These are phyloP conservation scores for Palythoa heliodiscus DNA, from an alignment of 92 coral and sea anemone species.

Conservation along the genomic window DNA sequence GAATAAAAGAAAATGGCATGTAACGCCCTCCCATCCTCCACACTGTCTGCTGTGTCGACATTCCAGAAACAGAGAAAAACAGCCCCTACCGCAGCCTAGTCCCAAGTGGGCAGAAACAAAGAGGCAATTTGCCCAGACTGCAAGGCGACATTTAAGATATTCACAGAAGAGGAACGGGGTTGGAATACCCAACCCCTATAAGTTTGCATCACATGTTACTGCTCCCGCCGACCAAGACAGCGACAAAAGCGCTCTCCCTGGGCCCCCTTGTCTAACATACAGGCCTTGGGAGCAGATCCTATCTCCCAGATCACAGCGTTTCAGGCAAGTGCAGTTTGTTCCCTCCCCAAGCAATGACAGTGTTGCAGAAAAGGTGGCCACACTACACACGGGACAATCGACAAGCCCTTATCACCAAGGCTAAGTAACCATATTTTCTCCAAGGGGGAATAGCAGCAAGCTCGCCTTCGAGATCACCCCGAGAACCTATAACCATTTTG, in stretches of 20 bases:
- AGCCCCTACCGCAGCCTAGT: neutral
- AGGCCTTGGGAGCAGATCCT: neutral
- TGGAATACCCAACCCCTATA: conserved; percentile 72
- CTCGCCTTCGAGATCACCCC: conserved; percentile 41
- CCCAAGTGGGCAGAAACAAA: conserved; percentile 25
- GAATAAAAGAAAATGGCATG: conserved; percentile 60
- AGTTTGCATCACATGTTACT: conserved; percentile 62
- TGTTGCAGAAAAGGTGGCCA: neutral
- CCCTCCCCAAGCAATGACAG: neutral
- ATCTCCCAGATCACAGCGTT: neutral
- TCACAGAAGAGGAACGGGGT: conserved; percentile 63
- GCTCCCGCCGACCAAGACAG: conserved; percentile 46
- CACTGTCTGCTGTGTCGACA: conserved; percentile 60
- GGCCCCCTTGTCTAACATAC: conserved; percentile 18
- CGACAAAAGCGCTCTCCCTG: conserved; percentile 49
- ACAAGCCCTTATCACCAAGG: neutral
- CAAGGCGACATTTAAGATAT: conserved; percentile 33
- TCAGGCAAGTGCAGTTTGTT: neutral
- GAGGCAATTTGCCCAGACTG: conserved; percentile 73
- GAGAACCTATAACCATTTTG: neutral
- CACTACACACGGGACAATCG: neutral
- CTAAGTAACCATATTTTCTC: conserved; percentile 40
- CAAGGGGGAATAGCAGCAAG: conserved; percentile 47
- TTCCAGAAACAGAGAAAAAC: conserved; percentile 8
- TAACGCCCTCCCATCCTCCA: conserved; percentile 63